Conservation (phyloP, 37 sponge, comb jelly and placozoan genomes). For the Cliona cf. orientalis region DNA sequence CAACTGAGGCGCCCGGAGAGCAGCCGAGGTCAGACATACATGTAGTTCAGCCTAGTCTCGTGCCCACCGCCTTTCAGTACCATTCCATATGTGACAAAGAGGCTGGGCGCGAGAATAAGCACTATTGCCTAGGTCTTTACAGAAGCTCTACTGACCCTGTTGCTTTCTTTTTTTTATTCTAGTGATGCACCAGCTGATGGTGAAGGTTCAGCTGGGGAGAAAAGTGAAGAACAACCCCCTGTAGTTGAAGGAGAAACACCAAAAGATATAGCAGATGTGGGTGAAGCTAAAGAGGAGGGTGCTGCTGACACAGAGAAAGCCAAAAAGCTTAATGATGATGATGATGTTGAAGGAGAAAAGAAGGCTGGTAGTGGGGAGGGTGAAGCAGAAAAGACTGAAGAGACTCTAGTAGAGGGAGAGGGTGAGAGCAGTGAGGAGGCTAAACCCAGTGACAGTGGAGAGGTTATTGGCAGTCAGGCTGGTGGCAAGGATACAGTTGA, state of each 20-base stretch:
- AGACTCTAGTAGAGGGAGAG: conserved; percentile 2
- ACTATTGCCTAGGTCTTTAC: too few relatives aligned
- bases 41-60: too few relatives aligned
- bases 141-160: too few relatives aligned
- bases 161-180: too few relatives aligned
- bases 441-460: background rate
- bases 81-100: too few relatives aligned
- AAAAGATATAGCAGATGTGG: background rate
- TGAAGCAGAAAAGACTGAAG: conserved; percentile 21
- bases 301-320: conserved; percentile 1
- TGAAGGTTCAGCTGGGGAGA: background rate
- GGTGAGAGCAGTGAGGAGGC: conserved; percentile 11
- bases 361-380: conserved; percentile 15
- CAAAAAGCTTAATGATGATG: conserved; percentile 19
- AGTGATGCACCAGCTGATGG: background rate
- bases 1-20: too few relatives aligned
- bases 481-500: too few relatives aligned
- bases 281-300: conserved; percentile 5
- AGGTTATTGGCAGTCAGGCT: too few relatives aligned
- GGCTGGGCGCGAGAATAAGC: too few relatives aligned
- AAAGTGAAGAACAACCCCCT: background rate
- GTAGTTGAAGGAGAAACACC: background rate
- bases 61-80: too few relatives aligned
- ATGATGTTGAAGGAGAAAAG: conserved; percentile 5
- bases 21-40: too few relatives aligned